Evolutionary conservation across 2,888 invertebrate species (phyloP), one percentile per base, ranked within the genome.

Genomic region (Amphipoea lucens): DNA sequence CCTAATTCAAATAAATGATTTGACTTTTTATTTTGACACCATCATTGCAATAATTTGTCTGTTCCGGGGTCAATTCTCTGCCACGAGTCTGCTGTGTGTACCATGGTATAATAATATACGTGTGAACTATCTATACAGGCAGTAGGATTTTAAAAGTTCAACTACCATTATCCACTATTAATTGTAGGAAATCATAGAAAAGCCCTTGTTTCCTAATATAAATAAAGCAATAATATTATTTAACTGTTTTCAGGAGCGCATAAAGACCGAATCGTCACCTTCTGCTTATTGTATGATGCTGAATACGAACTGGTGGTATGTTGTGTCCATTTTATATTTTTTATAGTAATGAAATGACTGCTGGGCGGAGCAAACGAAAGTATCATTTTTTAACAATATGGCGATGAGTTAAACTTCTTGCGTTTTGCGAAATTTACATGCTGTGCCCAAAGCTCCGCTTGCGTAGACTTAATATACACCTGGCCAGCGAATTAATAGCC

Each of bases 271-370:
- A 90, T 98, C 98, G 78, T 97, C 98, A 89, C 98, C 99, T 68
- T 97, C 98, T 91, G 99, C 99, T 0, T 98, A 98, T 86, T 98
- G 98, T 89, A 99, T 99, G 99, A 99, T 99, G 99, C 95, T 98
- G 81, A 98, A 98, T 91, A 98, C 99, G 94, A 99, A 99, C 94
- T 94, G 98, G 75, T 99, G 99, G 98, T 97, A 94, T 81, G 94
- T 92, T 80, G 1, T 45, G 11, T 20, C 9, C 1, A 11, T 48
- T 63, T n/a, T 48, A 14, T 36, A 51, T 48, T 48, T 36, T 62
- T 60, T 63, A 54, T 57, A 42, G 4, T 20, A 42, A 40, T 29
- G 40, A 60, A 23, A 48, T 51, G 0, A 36, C 11, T 36, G 60
- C 82, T 82, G 11, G 11, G 45, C 82, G 45, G 0, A 9, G 48